phyloP scores from a whole-genome alignment of 1,140 invertebrate genomes.

The Leptonema lineaticorne region DNA sequence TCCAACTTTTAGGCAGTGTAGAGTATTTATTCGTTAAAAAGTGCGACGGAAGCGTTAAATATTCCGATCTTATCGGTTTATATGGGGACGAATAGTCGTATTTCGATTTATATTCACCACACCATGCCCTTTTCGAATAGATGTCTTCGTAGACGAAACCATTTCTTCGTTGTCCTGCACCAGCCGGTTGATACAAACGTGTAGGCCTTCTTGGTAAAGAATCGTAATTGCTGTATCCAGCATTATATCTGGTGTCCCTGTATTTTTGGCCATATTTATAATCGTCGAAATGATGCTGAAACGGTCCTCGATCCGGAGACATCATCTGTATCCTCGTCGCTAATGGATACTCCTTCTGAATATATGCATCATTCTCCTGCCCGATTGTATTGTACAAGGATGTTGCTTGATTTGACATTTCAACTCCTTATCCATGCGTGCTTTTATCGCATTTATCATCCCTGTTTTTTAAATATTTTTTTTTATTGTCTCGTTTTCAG shows the following conservation, averaged over 20 bases:
- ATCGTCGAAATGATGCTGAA: constrained; percentile 1
- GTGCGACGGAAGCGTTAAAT: constrained; percentile 49
- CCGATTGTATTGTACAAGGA: neutral
- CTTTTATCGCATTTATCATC: constrained; percentile 26
- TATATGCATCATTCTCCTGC: neutral
- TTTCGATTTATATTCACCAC: constrained; percentile 48
- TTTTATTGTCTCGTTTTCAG: constrained; percentile 36
- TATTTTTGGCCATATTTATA: constrained; percentile 16
- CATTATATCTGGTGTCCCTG: constrained; percentile 13
- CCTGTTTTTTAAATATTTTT: constrained; percentile 33
- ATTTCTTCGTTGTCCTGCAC: constrained; percentile 45
- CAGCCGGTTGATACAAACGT: neutral
- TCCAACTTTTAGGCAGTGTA: constrained; percentile 39
- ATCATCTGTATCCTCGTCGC: neutral
- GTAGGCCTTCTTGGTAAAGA: neutral
- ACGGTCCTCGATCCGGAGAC: constrained; percentile 24
- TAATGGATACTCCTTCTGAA: neutral
- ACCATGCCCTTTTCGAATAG: constrained; percentile 49
- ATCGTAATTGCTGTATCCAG: constrained; percentile 14
- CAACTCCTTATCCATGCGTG: constrained; percentile 6
- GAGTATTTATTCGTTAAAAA: constrained; percentile 47
- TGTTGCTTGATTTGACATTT: constrained; percentile 30
- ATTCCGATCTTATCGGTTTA: constrained; percentile 54
- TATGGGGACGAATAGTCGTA: constrained; percentile 49
- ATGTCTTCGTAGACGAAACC: constrained; percentile 56